Conservation (phyloP, 2,113 vertebrate species). For the Nothobranchius furzeri region DNA sequence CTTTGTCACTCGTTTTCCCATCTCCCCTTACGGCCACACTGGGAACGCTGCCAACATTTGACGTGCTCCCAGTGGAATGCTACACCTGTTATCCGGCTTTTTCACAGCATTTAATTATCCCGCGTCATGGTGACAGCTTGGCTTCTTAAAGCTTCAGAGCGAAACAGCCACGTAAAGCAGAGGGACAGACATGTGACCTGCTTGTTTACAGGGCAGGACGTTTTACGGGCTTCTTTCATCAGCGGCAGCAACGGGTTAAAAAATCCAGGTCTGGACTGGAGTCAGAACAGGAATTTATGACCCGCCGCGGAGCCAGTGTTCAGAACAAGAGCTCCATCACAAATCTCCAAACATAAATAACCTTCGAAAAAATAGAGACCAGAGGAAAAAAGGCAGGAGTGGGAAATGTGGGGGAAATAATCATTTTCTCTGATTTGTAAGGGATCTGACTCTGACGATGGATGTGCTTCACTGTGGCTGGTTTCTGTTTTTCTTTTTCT, state of each 20-base stretch:
- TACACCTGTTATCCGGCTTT: slow-evolving; percentile 47
- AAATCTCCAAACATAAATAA: slow-evolving; percentile 27
- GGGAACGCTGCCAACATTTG: slow-evolving; percentile 28
- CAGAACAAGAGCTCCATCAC: slow-evolving; percentile 10
- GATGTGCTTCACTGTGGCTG: no score
- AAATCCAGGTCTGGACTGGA: slow-evolving; percentile 28
- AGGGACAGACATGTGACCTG: slow-evolving; percentile 25
- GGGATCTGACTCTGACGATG: no score
- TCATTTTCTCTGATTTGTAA: no score
- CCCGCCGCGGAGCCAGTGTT: slow-evolving; percentile 2
- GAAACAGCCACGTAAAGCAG: slow-evolving; percentile 31
- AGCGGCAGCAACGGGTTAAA: background rate
- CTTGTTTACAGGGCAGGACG: slow-evolving; percentile 18
- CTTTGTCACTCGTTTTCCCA: slow-evolving; percentile 4
- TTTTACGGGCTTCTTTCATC: slow-evolving; percentile 40
- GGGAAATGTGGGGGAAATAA: no score
- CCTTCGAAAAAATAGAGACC: background rate
- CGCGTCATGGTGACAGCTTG: slow-evolving; percentile 34
- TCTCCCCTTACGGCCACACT: slow-evolving; percentile 29
- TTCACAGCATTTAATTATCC: slow-evolving; percentile 38
- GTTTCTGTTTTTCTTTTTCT: no score
- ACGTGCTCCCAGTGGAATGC: slow-evolving; percentile 26
- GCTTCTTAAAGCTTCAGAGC: slow-evolving; percentile 28
- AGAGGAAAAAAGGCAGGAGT: background rate
- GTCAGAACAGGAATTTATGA: slow-evolving; percentile 31